phyloP scores from a whole-genome alignment of 2,888 invertebrate genomes.

The Eurytoma adleriae region DNA sequence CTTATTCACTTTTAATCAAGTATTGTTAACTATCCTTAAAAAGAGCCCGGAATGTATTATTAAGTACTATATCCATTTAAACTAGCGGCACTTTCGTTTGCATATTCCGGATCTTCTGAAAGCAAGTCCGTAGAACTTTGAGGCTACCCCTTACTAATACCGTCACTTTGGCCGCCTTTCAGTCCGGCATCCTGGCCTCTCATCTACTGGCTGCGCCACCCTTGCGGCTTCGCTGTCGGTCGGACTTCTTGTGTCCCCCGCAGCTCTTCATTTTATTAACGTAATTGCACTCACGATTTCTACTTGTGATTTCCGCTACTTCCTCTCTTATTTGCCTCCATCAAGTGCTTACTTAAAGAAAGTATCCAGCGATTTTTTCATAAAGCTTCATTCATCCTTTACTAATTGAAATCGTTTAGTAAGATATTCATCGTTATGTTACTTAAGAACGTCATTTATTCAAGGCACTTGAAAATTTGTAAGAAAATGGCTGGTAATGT shows the following conservation, averaged over 20 bases:
- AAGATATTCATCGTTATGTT: no score
- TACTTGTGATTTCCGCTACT: constrained; percentile 41
- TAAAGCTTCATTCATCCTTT: no score
- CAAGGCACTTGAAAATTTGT: no score
- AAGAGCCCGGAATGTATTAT: no score
- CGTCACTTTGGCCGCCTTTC: constrained; percentile 66
- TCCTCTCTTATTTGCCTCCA: constrained; percentile 1
- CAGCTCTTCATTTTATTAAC: constrained; percentile 73
- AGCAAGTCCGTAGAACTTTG: constrained; percentile 63
- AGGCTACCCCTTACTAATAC: constrained; percentile 71
- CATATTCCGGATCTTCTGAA: neutral
- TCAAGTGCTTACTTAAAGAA: neutral
- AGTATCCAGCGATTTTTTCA: neutral
- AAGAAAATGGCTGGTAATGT: no score
- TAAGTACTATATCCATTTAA: no score
- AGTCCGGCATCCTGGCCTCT: constrained; percentile 57
- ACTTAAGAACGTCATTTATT: no score
- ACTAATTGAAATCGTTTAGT: no score
- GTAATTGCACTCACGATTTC: constrained; percentile 70
- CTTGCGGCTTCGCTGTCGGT: constrained; percentile 64
- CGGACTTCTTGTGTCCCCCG: constrained; percentile 61
- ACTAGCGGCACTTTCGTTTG: neutral
- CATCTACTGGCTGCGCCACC: constrained; percentile 64
- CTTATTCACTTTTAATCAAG: no score
- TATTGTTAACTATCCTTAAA: no score